These are phyloP conservation scores for Ammodytes marinus DNA, from an alignment of 2,113 vertebrate genomes.

Conservation along the genomic window DNA sequence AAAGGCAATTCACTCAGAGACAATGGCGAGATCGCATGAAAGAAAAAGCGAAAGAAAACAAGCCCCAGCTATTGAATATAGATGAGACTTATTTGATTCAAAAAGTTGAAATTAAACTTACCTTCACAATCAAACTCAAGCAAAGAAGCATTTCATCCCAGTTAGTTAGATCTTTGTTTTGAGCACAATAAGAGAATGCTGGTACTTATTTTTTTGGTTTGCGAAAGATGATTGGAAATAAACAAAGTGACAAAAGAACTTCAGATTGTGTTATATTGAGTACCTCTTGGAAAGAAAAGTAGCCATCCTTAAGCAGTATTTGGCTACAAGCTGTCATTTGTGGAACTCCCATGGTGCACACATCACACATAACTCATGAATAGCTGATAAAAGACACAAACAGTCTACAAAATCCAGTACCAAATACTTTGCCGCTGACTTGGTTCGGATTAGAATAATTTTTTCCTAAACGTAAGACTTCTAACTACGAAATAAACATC, in stretches of 20 bases:
- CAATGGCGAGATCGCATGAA: neutral
- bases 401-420: constrained; percentile 25
- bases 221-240: constrained; percentile 2
- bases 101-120: constrained; percentile 28
- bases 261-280: neutral
- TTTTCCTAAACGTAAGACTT: constrained; percentile 13
- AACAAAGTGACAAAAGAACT: neutral
- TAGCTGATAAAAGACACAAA: constrained; percentile 44
- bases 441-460: neutral
- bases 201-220: neutral
- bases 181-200: neutral
- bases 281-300: constrained; percentile 1
- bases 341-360: constrained; percentile 12
- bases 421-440: neutral
- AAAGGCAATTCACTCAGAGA: constrained; percentile 12
- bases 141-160: neutral
- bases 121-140: constrained; percentile 6
- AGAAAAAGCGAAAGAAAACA: neutral
- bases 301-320: neutral
- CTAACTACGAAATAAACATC: neutral
- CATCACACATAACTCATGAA: too few relatives aligned
- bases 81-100: neutral
- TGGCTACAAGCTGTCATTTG: constrained; percentile 13
- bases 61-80: neutral
- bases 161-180: neutral